phyloP scores from a whole-genome alignment of 2,888 invertebrate genomes.

The Acanthosepion esculentum region DNA sequence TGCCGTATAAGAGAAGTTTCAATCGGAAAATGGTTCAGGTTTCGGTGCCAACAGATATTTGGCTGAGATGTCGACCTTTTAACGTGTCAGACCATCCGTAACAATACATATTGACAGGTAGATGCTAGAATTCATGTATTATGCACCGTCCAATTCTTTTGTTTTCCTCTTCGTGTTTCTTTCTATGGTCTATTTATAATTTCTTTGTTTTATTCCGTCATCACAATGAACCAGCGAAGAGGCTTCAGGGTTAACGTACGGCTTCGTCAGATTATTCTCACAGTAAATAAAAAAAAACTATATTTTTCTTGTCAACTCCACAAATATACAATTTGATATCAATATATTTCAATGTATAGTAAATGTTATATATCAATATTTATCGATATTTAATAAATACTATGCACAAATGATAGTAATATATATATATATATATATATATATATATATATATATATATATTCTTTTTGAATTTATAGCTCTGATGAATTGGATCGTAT shows the following conservation, averaged over 20 bases:
- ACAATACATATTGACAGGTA: not conserved
- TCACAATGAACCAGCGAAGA: not conserved
- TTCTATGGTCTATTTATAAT: not conserved
- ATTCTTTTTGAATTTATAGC: too few species aligned
- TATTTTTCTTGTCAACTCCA: too few species aligned
- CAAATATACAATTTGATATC: too few species aligned
- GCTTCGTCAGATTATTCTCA: not conserved
- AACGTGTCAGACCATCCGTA: not conserved
- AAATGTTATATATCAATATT: too few species aligned
- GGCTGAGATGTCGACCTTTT: not conserved
- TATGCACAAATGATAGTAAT: too few species aligned
- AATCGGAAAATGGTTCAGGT: not conserved
- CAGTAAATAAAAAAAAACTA: not conserved
- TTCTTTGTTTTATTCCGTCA: not conserved
- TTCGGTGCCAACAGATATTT: not conserved
- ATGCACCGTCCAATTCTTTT: not conserved
- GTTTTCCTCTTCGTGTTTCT: not conserved
- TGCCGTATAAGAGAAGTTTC: not conserved
- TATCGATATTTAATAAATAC: too few species aligned
- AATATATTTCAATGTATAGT: too few species aligned
- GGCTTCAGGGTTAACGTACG: not conserved
- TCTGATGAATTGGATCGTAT: too few species aligned
- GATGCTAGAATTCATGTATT: not conserved
- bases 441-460: too few species aligned
- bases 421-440: too few species aligned